Base-by-base conservation (phyloP, 1,140 invertebrate species). In the Patella vulgata region DNA sequence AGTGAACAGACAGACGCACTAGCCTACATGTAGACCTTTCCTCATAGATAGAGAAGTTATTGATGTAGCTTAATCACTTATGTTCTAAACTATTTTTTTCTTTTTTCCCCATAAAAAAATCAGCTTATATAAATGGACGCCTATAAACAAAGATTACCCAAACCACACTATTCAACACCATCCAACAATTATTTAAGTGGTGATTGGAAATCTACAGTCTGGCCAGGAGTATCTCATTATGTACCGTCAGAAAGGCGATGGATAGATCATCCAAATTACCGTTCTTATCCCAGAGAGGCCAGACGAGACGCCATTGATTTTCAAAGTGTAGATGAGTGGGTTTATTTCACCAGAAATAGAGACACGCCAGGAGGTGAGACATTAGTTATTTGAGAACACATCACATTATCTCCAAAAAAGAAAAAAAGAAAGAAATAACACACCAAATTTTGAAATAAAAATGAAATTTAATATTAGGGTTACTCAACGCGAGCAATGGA, bases 261-360 rank as follows among this genome's bases (percentile, higher is more conserved):
- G 72, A 69, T 72, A 19, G 54, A 62, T 14, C 68, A 76, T 31
- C 52, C 66, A 12, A 63, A 78, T 21, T 75, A 76, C 55, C 58
- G 65, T 50, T 68, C 65, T 6, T 31, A 77, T n/a, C 71, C 77
- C 27, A 27, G 66, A 2, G 69, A 59, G 40, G 65, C 70, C 5
- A 63, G 58, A 43, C 50, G 73, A 59, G 78, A 77, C 51, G 75
- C 75, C 14, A 76, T 73, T 21, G 68, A 78, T 46, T 67, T 80
- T 40, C 75, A 79, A 46, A 69, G 67, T 14, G 77, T 79, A 46
- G 77, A 80, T 42, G 56, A 76, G 17, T 80, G 69, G 70, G 75
- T 77, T 4, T 25, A 60, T 12, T 80, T 77, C 42, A 71, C 70
- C 64, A 57, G 75, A 27, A 64, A 77, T 30, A 58, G 78, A 48